Percentiles rank a stretch among this genome's conserved stretches.
phyloP scores from a whole-genome alignment of 2,113 vertebrate species.

The Hystrix cristata region DNA sequence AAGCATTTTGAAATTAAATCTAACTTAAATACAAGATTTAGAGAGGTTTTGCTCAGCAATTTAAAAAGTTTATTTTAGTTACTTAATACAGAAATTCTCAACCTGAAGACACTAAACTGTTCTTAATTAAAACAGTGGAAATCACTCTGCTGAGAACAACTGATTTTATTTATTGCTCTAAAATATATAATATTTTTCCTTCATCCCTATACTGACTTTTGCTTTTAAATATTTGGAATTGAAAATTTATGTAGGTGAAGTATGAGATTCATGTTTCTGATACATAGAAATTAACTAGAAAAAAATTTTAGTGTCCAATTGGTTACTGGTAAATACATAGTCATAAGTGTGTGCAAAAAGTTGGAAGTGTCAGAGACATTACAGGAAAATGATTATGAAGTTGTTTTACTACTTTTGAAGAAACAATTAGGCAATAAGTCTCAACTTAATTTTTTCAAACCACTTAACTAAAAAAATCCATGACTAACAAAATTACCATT shows the following conservation, averaged over 20 bases:
- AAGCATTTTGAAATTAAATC: conserved; percentile 84
- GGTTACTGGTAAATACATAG: background rate
- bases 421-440: conserved; percentile 40
- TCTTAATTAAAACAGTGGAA: conserved; percentile 59
- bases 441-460: conserved; percentile 57
- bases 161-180: conserved; percentile 55
- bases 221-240: background rate
- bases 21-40: conserved; percentile 80
- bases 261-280: background rate
- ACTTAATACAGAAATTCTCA: conserved; percentile 77
- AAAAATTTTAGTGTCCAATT: background rate
- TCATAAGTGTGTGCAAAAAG: background rate
- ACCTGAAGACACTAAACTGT: conserved; percentile 67
- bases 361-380: conserved; percentile 26
- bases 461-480: conserved; percentile 45
- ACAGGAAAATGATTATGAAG: background rate
- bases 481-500: conserved; percentile 10
- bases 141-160: conserved; percentile 60
- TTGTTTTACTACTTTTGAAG: background rate
- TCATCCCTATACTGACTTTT: background rate
- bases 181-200: background rate
- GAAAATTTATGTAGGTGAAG: background rate
- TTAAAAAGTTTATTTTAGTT: conserved; percentile 80
- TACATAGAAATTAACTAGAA: conserved; percentile 32
- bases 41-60: conserved; percentile 67